These are phyloP conservation scores for Crocidura indochinensis DNA, from an alignment of 2,797 vertebrate genomes.

Conservation along the genomic window DNA sequence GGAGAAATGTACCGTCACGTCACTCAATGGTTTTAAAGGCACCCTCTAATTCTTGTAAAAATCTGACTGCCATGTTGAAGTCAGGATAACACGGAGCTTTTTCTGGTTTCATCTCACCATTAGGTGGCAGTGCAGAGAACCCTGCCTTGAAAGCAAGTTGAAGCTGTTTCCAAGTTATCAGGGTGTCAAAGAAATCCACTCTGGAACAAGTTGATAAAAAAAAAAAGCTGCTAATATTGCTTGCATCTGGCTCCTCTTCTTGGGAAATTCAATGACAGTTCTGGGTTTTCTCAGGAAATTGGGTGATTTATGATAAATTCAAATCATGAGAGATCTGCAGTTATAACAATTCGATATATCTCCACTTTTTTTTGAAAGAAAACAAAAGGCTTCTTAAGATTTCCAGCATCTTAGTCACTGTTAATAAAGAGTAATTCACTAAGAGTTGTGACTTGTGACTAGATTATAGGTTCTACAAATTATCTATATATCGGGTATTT, in stretches of 20 bases:
- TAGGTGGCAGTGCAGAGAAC: too few relatives aligned
- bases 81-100: too few relatives aligned
- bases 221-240: conserved; percentile 90
- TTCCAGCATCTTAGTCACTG: conserved; percentile 53
- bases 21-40: conserved; percentile 81
- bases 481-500: too few relatives aligned
- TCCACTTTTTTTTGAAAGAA: conserved; percentile 86
- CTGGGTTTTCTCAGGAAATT: conserved; percentile 97
- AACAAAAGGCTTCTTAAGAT: conserved; percentile 83
- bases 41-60: conserved; percentile 84
- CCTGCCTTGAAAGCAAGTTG: too few relatives aligned
- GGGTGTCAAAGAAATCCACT: too few relatives aligned
- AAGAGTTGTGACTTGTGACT: conserved; percentile 37
- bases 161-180: too few relatives aligned
- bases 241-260: conserved; percentile 92
- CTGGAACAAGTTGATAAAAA: too few relatives aligned
- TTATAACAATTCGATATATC: conserved; percentile 87
- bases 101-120: too few relatives aligned
- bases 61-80: conserved; percentile 74
- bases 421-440: conserved; percentile 61
- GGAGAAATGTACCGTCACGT: conserved; percentile 76
- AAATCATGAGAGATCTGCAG: conserved; percentile 91
- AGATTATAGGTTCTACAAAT: not conserved
- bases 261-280: conserved; percentile 95
- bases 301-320: conserved; percentile 94